Evolutionary conservation across 2,113 vertebrate genomes (phyloP), one percentile per base, ranked within the genome.

Genomic region (Morone chrysops): DNA sequence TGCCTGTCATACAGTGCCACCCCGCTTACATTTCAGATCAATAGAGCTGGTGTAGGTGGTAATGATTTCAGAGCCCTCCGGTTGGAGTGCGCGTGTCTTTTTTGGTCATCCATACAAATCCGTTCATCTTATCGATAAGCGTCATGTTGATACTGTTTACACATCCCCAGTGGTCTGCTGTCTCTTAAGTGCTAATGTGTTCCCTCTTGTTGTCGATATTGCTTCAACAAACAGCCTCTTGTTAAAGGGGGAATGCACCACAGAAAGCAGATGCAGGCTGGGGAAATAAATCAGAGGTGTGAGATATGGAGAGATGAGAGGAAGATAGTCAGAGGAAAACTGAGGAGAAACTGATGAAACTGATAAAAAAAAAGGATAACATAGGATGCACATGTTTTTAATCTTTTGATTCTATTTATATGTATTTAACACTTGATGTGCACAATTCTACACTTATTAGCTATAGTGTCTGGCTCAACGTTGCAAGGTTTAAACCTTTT

Each of bases 81-180:
- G 70, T 74, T 89, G 63, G 78, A 90, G 84, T 70, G 65, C 48
- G 13, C 43, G 45, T 83, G 86, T 90, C 87, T 75, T 90, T 90
- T 84, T 83, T 62, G 74, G 85, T 80, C 88, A 73, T 86, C 87
- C 74, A 82, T 86, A 91, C 87, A 89, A 87, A 91, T 90, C 77
- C 77, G 71, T 90, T 92, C 80, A 83, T 41, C 54, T 79, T 81
- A 92, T 94, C 62, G 71, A 93, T 78, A 31, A 59, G 78, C 57
- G 13, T 81, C 84, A 61, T 87, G 87, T 70, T 72, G 87, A 68
- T 81, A 70, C 62, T 90, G 61, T 89, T 94, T 92, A 89, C 86
- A 85, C 75, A 63, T 82, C 75, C 89, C 85, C 78, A 67, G 85
- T 87, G 89, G 83, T 84, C 59, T 2, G n/a, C 69, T 83, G 78